These are phyloP conservation scores for Paramisgurnus dabryanus DNA, from an alignment of 2,113 vertebrate genomes.

Conservation along the genomic window DNA sequence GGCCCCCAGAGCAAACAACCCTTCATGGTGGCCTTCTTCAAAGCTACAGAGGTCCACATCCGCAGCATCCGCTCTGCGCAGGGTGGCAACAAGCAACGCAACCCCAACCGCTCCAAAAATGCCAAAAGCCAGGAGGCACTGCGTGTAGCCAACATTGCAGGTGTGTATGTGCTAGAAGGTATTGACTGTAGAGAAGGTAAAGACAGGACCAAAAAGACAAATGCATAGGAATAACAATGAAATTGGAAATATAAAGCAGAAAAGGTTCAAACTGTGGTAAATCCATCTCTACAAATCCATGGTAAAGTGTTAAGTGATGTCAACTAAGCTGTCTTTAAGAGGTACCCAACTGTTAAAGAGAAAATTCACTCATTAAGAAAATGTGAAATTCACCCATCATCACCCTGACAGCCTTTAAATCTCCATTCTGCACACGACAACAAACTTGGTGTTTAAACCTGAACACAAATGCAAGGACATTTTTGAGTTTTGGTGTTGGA, in stretches of 20 bases:
- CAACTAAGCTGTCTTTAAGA: too few species aligned
- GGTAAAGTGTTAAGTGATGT: too few species aligned
- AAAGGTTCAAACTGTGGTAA: conserved; percentile 36
- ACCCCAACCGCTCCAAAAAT: conserved; percentile 86
- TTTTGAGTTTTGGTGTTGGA: too few species aligned
- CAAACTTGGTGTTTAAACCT: too few species aligned
- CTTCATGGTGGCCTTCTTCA: conserved; percentile 98
- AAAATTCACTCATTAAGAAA: too few species aligned
- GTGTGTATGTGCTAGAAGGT: conserved; percentile 63
- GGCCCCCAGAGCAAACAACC: conserved; percentile 97
- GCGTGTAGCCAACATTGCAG: conserved; percentile 86
- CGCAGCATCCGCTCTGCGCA: conserved; percentile 88
- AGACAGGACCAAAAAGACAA: conserved; percentile 37
- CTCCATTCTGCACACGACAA: too few species aligned
- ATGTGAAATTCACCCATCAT: too few species aligned
- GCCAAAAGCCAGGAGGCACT: conserved; percentile 91
- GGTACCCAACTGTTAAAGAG: too few species aligned
- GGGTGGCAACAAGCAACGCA: conserved; percentile 82
- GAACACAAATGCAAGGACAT: too few species aligned
- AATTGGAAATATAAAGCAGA: conserved; percentile 21
- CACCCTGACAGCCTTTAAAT: too few species aligned
- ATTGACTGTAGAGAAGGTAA: background rate
- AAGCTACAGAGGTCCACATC: conserved; percentile 94
- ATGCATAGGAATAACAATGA: conserved; percentile 35
- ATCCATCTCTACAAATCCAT: too few species aligned